phyloP scores from a whole-genome alignment of 2,113 vertebrate genomes.

The Podarcis raffonei region DNA sequence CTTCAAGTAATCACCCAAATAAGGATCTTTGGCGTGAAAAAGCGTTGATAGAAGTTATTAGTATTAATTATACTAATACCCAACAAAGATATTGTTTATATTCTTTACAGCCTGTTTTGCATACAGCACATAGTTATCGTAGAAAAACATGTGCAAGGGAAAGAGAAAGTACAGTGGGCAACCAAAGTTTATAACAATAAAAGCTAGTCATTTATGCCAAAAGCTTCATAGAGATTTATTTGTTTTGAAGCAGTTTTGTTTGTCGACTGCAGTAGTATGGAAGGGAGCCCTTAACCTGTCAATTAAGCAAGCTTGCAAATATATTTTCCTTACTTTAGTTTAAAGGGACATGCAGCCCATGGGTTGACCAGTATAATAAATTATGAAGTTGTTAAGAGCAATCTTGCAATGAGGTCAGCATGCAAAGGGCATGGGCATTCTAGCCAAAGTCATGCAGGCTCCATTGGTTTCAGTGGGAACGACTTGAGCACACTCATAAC shows the following conservation, averaged over 20 bases:
- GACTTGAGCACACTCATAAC: not conserved
- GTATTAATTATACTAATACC: not conserved
- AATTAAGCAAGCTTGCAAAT: slow-evolving; percentile 18
- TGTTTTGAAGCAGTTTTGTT: not conserved
- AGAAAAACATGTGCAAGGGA: not conserved
- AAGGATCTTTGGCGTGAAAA: not conserved
- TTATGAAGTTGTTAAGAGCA: slow-evolving; percentile 6
- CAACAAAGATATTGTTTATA: not conserved
- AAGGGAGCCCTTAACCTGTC: not conserved
- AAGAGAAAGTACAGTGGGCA: slow-evolving; percentile 56
- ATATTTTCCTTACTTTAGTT: slow-evolving; percentile 48
- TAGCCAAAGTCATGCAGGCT: not conserved
- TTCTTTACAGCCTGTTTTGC: not conserved
- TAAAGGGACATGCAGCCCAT: slow-evolving; percentile 21
- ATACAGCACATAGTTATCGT: no score
- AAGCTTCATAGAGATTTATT: not conserved
- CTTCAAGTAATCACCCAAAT: not conserved
- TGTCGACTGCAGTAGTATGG: not conserved
- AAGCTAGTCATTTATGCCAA: slow-evolving; percentile 58
- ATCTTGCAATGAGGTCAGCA: slow-evolving; percentile 33
- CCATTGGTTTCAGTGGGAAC: not conserved
- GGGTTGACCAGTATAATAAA: slow-evolving; percentile 11
- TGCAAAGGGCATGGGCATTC: not conserved
- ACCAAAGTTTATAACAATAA: slow-evolving; percentile 34
- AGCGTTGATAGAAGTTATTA: not conserved